phyloP scores from a whole-genome alignment of 2,113 vertebrate species.

The Enhydra lutris region DNA sequence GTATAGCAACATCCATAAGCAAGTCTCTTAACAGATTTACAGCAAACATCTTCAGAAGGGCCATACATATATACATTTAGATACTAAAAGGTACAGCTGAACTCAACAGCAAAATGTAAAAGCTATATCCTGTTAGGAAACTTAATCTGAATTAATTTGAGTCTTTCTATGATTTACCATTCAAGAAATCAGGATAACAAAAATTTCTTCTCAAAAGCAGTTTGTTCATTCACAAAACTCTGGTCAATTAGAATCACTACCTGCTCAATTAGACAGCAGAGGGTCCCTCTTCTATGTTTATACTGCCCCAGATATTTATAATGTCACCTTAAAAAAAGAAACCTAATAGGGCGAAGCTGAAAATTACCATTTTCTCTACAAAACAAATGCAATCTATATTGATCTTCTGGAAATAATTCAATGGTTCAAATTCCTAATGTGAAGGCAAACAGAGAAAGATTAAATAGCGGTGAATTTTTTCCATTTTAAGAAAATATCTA shows the following conservation, averaged over 20 bases:
- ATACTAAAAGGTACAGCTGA: slow-evolving; percentile 47
- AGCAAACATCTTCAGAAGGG: slow-evolving; percentile 46
- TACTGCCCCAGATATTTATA: slow-evolving; percentile 25
- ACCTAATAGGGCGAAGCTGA: slow-evolving; percentile 53
- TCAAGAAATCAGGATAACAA: slow-evolving; percentile 36
- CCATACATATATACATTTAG: slow-evolving; percentile 5
- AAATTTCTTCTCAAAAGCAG: slow-evolving; percentile 44
- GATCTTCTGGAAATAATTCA: slow-evolving; percentile 9
- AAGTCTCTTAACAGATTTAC: slow-evolving; percentile 59
- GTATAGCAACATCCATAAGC: slow-evolving; percentile 64
- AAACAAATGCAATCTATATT: neutral
- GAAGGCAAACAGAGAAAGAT: slow-evolving; percentile 24
- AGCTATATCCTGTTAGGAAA: slow-evolving; percentile 44
- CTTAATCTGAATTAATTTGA: slow-evolving; percentile 9
- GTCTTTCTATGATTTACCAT: slow-evolving; percentile 42
- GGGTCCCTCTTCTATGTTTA: neutral
- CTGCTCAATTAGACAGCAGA: slow-evolving; percentile 27
- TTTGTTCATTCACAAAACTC: slow-evolving; percentile 25
- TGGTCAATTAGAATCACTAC: slow-evolving; percentile 14
- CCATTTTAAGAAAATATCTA: slow-evolving; percentile 24
- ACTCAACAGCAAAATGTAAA: slow-evolving; percentile 49
- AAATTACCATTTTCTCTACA: slow-evolving; percentile 64
- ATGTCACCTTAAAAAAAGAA: slow-evolving; percentile 33
- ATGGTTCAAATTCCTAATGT: slow-evolving; percentile 33
- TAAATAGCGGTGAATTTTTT: neutral